These are phyloP conservation scores for zebrafish (Danio rerio) DNA, from an alignment of 2,113 vertebrate genomes.

Conservation along the genomic window GRCz12tu NC_133190.1:25490501-25491000, in stretches of 20 bases:
- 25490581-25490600: too few relatives aligned
- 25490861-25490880: conserved; percentile 11
- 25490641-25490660: too few relatives aligned
- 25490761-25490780: not conserved
- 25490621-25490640: too few relatives aligned
- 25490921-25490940: conserved; percentile 35
- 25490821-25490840: not conserved
- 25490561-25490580: too few relatives aligned
- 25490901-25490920: conserved; percentile 40
- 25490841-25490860: not conserved
- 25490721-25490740: not conserved
- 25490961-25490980: conserved; percentile 37
- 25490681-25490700: not conserved
- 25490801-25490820: not conserved
- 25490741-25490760: not conserved
- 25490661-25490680: too few relatives aligned
- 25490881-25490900: conserved; percentile 38
- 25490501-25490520: too few relatives aligned
- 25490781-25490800: not conserved
- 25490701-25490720: not conserved
- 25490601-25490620: too few relatives aligned
- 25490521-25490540: too few relatives aligned
- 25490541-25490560: too few relatives aligned
- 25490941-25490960: conserved; percentile 18
- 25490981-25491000: conserved; percentile 33